phyloP scores from a whole-genome alignment of 2,113 vertebrate species.

The Lepisosteus osseus region DNA sequence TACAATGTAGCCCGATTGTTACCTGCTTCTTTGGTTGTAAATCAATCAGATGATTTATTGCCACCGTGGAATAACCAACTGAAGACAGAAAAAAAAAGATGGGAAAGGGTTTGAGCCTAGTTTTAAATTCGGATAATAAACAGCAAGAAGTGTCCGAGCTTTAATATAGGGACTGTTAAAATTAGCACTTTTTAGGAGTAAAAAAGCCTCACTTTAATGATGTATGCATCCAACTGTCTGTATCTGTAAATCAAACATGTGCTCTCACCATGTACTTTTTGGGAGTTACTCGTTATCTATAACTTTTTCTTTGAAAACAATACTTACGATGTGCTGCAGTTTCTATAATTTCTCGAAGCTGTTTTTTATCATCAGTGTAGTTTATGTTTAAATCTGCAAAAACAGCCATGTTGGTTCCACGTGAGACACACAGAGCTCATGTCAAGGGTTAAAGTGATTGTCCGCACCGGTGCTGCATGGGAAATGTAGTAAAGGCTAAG shows the following conservation, averaged over 20 bases:
- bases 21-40: conserved; percentile 58
- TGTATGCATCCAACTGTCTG: too few relatives aligned
- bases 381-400: conserved; percentile 65
- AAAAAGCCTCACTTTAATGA: too few relatives aligned
- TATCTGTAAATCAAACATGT: too few relatives aligned
- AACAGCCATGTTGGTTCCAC: conserved; percentile 48
- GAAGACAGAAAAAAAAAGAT: conserved; percentile 6
- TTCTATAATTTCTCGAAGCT: conserved; percentile 44
- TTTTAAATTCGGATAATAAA: background rate
- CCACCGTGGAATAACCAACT: conserved; percentile 70
- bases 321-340: conserved; percentile 69
- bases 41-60: conserved; percentile 62
- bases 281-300: too few relatives aligned
- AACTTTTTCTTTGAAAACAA: background rate
- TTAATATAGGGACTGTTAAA: too few relatives aligned
- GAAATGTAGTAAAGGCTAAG: conserved; percentile 16
- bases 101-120: background rate
- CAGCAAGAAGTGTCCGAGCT: background rate
- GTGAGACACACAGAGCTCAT: background rate
- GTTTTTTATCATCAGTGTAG: conserved; percentile 36
- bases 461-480: background rate
- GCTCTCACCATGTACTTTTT: too few relatives aligned
- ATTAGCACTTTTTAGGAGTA: too few relatives aligned
- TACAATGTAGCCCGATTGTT: background rate
- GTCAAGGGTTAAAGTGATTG: too few relatives aligned